Evolutionary conservation across 2,888 invertebrate species (phyloP), one percentile per base, ranked within the genome.

Genomic region (Itoplectis maculator): DNA sequence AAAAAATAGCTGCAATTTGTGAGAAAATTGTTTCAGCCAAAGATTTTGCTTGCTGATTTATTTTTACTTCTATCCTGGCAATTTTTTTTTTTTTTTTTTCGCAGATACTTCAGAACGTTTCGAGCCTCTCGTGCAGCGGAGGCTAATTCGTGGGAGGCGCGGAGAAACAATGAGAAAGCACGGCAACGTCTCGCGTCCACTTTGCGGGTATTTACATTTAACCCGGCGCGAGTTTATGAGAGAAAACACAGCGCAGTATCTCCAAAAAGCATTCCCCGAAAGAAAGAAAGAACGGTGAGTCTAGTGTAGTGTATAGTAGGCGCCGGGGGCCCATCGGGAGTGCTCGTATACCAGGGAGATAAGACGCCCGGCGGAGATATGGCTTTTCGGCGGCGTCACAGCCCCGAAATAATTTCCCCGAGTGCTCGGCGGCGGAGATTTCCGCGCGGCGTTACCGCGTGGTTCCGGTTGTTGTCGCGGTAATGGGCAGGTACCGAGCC

Each of bases 391-490:
- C 7, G 29, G 20, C 54, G 13, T 18, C 18, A 61, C 61, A 49
- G 66, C 75, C 49, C 63, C 77, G 61, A 77, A 81, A 85, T 82
- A 77, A 79, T 81, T 84, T 82, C 79, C 77, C 76, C n/a, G n/a
- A n/a, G n/a, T n/a, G n/a, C n/a, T n/a, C n/a, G n/a, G n/a, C n/a
- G n/a, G n/a, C n/a, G n/a, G 56, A 80, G 70, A 84, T 85, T 82
- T 78, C 77, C 79, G 70, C 79, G 70, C 29, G 79, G 80, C 81
- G 73, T 82, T 81, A 83, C 79, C 82, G n/a, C n/a, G 83, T 80
- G 82, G 86, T 86, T 86, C 86, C 86, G 86, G 86, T 79, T 83
- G 86, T 79, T 83, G 86, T 85, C 75, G 77, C 37, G 81, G 83
- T 85, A 86, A 86, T 86, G 81, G 84, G 66, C 83, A 79, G 49